Evolutionary conservation across 2,888 invertebrate species (phyloP).

Genomic region (Brenthis ino): DNA sequence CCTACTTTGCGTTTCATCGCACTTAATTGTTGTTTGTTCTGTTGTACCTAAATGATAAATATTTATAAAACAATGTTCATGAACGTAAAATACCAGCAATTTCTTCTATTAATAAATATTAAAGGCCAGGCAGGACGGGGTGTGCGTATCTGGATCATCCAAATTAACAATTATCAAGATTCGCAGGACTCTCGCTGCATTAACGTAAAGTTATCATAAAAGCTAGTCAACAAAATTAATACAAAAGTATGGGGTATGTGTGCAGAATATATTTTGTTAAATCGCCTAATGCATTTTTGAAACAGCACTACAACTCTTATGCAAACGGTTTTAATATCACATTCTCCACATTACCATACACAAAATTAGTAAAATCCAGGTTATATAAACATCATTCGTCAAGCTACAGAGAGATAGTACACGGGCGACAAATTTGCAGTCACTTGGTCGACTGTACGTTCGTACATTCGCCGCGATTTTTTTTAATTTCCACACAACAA

Average conservation of each 20-base stretch:
- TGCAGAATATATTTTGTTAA: conserved; percentile 70
- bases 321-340: conserved; percentile 49
- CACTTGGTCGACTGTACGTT: background rate
- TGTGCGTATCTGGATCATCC: conserved; percentile 80
- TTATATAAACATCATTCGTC: conserved; percentile 18
- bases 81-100: conserved; percentile 12
- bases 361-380: conserved; percentile 41
- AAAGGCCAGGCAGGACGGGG: conserved; percentile 34
- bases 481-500: background rate
- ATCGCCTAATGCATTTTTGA: conserved; percentile 38
- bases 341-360: conserved; percentile 69
- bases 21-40: conserved; percentile 95
- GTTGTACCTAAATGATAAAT: conserved; percentile 88
- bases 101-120: conserved; percentile 21
- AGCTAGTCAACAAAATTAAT: conserved; percentile 45
- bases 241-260: conserved; percentile 58
- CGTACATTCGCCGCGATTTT: background rate
- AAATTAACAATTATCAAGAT: conserved; percentile 57
- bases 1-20: conserved; percentile 90
- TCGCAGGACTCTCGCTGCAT: conserved; percentile 49
- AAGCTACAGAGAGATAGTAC: conserved; percentile 14
- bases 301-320: conserved; percentile 33
- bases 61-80: conserved; percentile 4
- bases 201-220: conserved; percentile 42
- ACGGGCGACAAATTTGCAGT: conserved; percentile 20